Evolutionary conservation across 2,888 invertebrate species (phyloP).

Genomic region (Phragmatobia fuliginosa): DNA sequence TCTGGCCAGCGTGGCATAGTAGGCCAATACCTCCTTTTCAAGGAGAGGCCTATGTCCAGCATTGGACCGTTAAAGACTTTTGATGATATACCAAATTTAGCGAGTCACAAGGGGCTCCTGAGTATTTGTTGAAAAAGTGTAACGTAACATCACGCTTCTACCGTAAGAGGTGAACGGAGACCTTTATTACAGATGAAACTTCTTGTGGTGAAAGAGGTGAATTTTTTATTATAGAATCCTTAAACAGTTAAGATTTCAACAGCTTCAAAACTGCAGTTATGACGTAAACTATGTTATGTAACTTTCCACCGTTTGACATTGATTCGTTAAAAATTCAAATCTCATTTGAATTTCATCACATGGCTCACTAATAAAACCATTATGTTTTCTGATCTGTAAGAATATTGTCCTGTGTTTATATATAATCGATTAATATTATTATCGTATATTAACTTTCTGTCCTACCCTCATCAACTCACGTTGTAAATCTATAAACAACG

Average conservation of each 20-base stretch:
- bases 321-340: not conserved
- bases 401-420: not conserved
- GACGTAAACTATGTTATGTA: not conserved
- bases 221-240: too few relatives aligned
- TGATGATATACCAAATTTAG: too few relatives aligned
- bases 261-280: not conserved
- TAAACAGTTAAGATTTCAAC: not conserved
- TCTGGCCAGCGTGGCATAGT: too few relatives aligned
- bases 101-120: too few relatives aligned
- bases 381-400: not conserved
- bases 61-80: too few relatives aligned
- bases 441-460: not conserved
- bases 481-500: conserved; percentile 33
- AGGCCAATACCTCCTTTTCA: too few relatives aligned
- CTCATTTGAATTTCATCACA: not conserved
- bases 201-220: too few relatives aligned
- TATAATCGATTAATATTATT: not conserved
- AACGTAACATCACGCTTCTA: not conserved
- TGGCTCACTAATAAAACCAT: not conserved
- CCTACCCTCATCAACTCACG: conserved; percentile 17
- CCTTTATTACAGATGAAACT: too few relatives aligned
- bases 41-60: too few relatives aligned
- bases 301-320: not conserved
- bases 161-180: not conserved
- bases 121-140: not conserved